Conservation (phyloP, 1,140 invertebrate genomes). For the Manduca sexta region DNA sequence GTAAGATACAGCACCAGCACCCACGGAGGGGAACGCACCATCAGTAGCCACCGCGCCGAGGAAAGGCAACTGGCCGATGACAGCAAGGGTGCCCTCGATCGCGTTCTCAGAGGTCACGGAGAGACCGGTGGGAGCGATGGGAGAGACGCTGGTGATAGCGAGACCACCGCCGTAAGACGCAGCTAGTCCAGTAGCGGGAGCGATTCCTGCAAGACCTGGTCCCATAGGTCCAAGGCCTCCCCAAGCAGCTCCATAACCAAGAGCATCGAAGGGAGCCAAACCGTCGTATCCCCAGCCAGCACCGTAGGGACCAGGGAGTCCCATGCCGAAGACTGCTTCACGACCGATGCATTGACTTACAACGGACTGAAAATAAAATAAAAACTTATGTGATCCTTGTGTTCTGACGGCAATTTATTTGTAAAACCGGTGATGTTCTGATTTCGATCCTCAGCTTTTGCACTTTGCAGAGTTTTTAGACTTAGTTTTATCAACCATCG, state of each 20-base stretch:
- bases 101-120: conserved; percentile 28
- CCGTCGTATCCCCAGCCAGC: conserved; percentile 1
- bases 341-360: background rate
- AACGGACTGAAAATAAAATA: background rate
- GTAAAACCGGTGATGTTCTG: too few relatives aligned
- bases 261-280: background rate
- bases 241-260: conserved; percentile 6
- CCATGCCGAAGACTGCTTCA: background rate
- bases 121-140: conserved; percentile 27
- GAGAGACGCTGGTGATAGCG: conserved; percentile 18
- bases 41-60: conserved; percentile 23
- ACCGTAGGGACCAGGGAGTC: background rate
- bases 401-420: too few relatives aligned
- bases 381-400: too few relatives aligned
- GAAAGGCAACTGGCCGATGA: conserved; percentile 25
- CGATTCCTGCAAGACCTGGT: background rate
- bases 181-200: background rate
- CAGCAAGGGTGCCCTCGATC: conserved; percentile 25
- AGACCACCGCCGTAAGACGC: conserved; percentile 16
- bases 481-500: too few relatives aligned
- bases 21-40: conserved; percentile 29
- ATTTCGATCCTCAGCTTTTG: too few relatives aligned
- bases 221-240: conserved; percentile 2
- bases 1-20: conserved; percentile 33
- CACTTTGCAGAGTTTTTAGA: too few relatives aligned